phyloP scores from a whole-genome alignment of 2,888 invertebrate species.

The Camptogramma bilineatum region DNA sequence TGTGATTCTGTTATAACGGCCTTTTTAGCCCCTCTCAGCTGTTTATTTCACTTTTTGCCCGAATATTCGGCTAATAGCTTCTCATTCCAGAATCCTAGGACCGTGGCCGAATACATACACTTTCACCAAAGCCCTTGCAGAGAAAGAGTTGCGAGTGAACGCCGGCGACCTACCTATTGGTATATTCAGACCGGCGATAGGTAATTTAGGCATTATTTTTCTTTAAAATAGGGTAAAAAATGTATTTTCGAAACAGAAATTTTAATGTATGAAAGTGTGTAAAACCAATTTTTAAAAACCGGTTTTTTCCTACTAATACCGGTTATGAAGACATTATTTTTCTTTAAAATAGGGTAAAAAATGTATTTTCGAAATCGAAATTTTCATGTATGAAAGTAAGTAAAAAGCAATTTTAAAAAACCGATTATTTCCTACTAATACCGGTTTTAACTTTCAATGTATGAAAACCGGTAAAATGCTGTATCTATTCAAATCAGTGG shows the following conservation, averaged over 20 bases:
- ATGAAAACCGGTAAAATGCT: too few species aligned
- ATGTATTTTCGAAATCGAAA: background rate
- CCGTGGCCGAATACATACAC: constrained; percentile 94
- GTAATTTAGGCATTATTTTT: constrained; percentile 63
- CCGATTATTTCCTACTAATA: too few species aligned
- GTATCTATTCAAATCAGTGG: background rate
- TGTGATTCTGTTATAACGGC: too few species aligned
- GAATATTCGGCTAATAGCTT: background rate
- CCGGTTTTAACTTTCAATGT: too few species aligned
- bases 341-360: background rate
- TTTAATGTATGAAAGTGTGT: background rate
- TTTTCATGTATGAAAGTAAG: background rate
- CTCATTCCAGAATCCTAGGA: constrained; percentile 79
- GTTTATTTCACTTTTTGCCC: too few species aligned
- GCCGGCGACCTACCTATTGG: constrained; percentile 88
- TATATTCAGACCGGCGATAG: constrained; percentile 93
- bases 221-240: background rate
- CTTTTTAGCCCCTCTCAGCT: background rate
- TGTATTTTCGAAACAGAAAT: background rate
- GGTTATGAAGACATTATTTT: too few species aligned
- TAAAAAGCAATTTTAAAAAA: too few species aligned
- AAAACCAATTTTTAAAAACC: too few species aligned
- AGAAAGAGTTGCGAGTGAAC: constrained; percentile 87
- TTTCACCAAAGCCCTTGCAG: constrained; percentile 94
- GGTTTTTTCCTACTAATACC: too few species aligned